Evolutionary conservation across 2,113 vertebrate genomes (phyloP).

Genomic region (Tragelaphus buxtoni): DNA sequence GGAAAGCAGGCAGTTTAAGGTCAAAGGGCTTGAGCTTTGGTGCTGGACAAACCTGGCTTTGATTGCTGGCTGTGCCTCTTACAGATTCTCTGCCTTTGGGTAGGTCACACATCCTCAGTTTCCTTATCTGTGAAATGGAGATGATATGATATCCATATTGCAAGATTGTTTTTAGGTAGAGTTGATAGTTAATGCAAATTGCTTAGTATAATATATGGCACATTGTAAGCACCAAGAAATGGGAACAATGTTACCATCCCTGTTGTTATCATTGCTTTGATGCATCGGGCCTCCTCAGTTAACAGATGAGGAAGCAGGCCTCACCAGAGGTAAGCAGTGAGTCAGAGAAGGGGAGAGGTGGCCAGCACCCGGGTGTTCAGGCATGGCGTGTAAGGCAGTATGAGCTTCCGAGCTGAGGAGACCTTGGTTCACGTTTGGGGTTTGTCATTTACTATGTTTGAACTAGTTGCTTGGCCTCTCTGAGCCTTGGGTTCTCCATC

Average conservation of each 20-base stretch:
- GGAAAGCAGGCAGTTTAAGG: neutral
- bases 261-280: neutral
- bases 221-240: neutral
- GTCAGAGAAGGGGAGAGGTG: neutral
- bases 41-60: neutral
- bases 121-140: neutral
- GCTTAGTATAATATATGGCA: neutral
- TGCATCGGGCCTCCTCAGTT: neutral
- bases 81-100: neutral
- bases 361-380: neutral
- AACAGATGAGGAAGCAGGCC: neutral
- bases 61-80: neutral
- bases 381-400: neutral
- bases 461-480: neutral
- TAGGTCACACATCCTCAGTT: neutral
- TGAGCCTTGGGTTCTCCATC: neutral
- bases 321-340: neutral
- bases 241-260: neutral
- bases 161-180: neutral
- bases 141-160: neutral
- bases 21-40: neutral
- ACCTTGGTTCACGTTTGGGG: neutral
- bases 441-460: neutral
- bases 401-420: neutral
- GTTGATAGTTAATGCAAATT: neutral